Evolutionary conservation across 2,888 invertebrate species (phyloP).

Genomic region (Campoletis raptor): DNA sequence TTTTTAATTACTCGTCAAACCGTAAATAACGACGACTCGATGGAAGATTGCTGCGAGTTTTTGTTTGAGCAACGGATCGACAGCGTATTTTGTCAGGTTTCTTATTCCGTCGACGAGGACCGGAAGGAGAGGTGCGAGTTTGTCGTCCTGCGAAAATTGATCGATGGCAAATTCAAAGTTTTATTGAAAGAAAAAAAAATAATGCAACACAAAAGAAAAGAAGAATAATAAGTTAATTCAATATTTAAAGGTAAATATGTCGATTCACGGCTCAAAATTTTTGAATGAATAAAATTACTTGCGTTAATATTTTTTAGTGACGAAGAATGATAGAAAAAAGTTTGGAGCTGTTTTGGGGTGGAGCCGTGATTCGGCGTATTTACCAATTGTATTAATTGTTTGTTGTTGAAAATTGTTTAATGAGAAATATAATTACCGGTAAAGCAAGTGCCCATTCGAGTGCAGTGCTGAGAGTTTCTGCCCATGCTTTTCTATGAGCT

Average conservation of each 20-base stretch:
- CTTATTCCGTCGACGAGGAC: slow-evolving; percentile 87
- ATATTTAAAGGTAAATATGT: no score
- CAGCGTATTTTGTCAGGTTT: slow-evolving; percentile 86
- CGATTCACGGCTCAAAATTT: no score
- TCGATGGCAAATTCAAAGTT: not conserved
- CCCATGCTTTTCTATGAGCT: slow-evolving; percentile 93
- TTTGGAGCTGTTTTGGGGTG: no score
- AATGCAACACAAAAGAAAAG: not conserved
- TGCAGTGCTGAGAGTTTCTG: slow-evolving; percentile 94
- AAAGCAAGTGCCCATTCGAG: slow-evolving; percentile 91
- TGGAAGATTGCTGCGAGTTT: slow-evolving; percentile 86
- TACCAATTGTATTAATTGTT: no score
- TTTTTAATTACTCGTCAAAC: slow-evolving; percentile 81
- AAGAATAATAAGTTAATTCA: not conserved
- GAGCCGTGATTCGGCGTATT: no score
- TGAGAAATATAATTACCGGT: slow-evolving; percentile 81
- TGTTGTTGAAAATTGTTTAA: no score
- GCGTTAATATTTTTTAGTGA: no score
- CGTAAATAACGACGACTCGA: slow-evolving; percentile 86
- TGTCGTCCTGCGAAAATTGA: slow-evolving; percentile 83
- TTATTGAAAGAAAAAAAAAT: not conserved
- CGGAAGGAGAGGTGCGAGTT: slow-evolving; percentile 86
- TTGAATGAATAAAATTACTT: no score
- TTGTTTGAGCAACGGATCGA: slow-evolving; percentile 86
- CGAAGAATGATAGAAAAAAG: no score